Evolutionary conservation across 2,888 invertebrate species (phyloP).

Genomic region (Hartigia nigra): DNA sequence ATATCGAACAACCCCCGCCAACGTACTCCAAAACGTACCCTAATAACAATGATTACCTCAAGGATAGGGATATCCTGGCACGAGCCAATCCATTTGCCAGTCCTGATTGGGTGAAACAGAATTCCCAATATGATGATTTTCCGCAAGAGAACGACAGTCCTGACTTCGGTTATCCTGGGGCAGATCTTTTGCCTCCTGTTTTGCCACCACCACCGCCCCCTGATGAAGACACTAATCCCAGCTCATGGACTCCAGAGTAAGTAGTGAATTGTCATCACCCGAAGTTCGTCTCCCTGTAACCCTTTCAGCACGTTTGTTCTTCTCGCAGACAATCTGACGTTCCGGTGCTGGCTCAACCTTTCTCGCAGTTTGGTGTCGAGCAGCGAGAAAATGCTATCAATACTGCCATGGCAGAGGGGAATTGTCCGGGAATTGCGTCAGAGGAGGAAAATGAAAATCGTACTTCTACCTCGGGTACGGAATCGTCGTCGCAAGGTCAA

Average conservation of each 20-base stretch:
- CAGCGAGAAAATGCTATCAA: constrained; percentile 47
- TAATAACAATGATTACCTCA: constrained; percentile 38
- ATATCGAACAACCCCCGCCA: constrained; percentile 29
- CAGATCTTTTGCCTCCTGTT: constrained; percentile 10
- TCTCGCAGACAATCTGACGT: constrained; percentile 43
- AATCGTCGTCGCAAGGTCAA: neutral
- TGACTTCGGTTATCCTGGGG: constrained; percentile 24
- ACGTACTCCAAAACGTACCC: constrained; percentile 25
- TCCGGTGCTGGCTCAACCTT: constrained; percentile 37
- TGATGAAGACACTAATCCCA: constrained; percentile 44
- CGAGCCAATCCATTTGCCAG: constrained; percentile 33
- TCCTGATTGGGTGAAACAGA: constrained; percentile 41
- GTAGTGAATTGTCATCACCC: constrained; percentile 11
- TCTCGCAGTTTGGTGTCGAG: constrained; percentile 41
- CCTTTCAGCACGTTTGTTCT: neutral
- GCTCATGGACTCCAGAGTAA: constrained; percentile 51
- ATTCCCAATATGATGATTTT: constrained; percentile 44
- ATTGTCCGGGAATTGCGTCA: neutral
- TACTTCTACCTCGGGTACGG: neutral
- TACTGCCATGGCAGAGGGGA: constrained; percentile 16
- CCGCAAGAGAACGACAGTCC: constrained; percentile 24
- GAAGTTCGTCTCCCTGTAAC: neutral
- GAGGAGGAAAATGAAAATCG: neutral
- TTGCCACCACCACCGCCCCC: constrained; percentile 22
- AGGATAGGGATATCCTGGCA: constrained; percentile 45